phyloP scores from a whole-genome alignment of 2,113 vertebrate species.

The Sclerurus mexicanus region DNA sequence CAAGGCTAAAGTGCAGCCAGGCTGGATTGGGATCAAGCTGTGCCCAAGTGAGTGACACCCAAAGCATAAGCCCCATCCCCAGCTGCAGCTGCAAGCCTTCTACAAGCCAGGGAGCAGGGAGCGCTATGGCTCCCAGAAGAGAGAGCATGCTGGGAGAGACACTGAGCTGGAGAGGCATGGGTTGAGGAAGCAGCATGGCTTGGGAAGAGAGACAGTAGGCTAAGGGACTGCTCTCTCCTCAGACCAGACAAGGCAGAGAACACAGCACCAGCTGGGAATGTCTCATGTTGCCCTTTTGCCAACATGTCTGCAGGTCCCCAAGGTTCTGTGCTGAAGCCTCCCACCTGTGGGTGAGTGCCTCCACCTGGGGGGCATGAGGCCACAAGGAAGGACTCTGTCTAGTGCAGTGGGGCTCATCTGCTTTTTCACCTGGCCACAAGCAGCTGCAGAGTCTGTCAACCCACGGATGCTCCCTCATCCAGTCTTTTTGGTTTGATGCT shows the following conservation, averaged over 20 bases:
- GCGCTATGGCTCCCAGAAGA: neutral
- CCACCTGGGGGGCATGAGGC: neutral
- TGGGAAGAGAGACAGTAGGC: neutral
- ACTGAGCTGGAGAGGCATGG: neutral
- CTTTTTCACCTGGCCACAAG: neutral
- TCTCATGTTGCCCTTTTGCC: neutral
- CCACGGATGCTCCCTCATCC: neutral
- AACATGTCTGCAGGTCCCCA: neutral
- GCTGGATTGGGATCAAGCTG: neutral
- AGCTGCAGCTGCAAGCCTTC: neutral
- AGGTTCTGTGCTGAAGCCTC: accelerated
- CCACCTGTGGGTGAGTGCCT: neutral
- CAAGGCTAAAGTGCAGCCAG: neutral
- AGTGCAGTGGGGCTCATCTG: accelerated
- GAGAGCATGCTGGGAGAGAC: accelerated
- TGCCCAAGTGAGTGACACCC: neutral
- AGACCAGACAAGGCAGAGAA: neutral
- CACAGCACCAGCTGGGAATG: neutral
- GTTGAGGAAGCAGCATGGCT: accelerated
- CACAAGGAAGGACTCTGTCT: neutral
- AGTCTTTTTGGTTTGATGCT: neutral
- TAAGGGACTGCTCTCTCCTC: neutral
- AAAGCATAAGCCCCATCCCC: neutral
- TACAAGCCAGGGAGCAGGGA: accelerated
- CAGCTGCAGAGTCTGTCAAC: neutral